Evolutionary conservation across 1,140 invertebrate genomes (phyloP).

Genomic region (Drosophila albomicans): DNA sequence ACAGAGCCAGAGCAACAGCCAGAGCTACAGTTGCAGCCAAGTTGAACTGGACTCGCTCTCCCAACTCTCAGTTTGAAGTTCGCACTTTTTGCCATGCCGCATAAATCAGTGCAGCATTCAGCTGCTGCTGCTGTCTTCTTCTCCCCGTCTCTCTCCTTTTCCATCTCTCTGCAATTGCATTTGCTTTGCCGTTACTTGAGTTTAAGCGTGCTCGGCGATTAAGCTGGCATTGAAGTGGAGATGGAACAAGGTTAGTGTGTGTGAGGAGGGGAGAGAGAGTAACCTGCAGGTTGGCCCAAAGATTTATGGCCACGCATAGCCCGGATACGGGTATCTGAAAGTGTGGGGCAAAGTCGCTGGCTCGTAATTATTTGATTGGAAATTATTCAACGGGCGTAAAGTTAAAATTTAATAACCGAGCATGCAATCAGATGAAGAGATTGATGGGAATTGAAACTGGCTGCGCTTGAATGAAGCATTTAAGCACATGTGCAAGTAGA

Average conservation of each 20-base stretch:
- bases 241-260: slow-evolving; percentile 1
- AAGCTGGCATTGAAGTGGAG: slow-evolving; percentile 11
- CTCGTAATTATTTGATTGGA: slow-evolving; percentile 66
- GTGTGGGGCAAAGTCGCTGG: slow-evolving; percentile 36
- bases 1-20: not conserved
- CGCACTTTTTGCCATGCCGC: slow-evolving; percentile 54
- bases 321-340: not conserved
- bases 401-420: slow-evolving; percentile 59
- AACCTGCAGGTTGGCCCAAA: slow-evolving; percentile 49
- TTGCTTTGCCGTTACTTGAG: slow-evolving; percentile 53
- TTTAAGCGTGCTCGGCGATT: slow-evolving; percentile 49
- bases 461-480: slow-evolving; percentile 14
- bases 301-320: slow-evolving; percentile 55
- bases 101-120: slow-evolving; percentile 62
- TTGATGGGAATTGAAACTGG: slow-evolving; percentile 39
- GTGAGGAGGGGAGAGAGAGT: not conserved
- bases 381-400: slow-evolving; percentile 64
- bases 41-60: slow-evolving; percentile 23
- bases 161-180: slow-evolving; percentile 47
- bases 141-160: not conserved
- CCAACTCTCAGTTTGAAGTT: slow-evolving; percentile 51
- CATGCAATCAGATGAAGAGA: slow-evolving; percentile 48
- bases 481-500: slow-evolving; percentile 1
- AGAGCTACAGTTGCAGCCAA: slow-evolving; percentile 22
- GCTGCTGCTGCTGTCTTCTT: slow-evolving; percentile 17